Base-by-base conservation (phyloP, 2,888 invertebrate species). In the Neoascia interrupta region DNA sequence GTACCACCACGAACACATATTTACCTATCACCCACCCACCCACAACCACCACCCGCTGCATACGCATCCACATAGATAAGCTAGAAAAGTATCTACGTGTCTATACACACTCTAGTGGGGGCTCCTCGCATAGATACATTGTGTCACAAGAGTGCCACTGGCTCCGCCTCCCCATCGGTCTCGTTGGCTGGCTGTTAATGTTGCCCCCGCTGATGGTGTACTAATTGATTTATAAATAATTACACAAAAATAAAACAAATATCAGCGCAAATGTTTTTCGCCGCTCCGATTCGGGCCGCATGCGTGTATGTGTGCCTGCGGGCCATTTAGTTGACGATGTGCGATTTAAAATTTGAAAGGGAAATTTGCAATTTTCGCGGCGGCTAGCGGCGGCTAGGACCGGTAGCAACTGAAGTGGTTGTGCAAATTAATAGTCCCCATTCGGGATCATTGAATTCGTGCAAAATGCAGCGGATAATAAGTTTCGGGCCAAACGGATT, bases 201-300 rank as follows among this genome's bases (percentile, higher is more conserved):
- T 47, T 37, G 13, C 66, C 47, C 34, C 23, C 43, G 47, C 19
- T 61, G 49, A 61, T 68, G 61, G 54, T 73, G 61, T 73, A 73
- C 73, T 79, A 79, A 79, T 79, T 79, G 79, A 79, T 79, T 79
- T 79, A 79, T 79, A 79, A 79, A 79, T 79, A 79, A 79, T 73
- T 73, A 61, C 66, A 61, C 73, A 45, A 45, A 66, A 79, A 79
- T 61, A 73, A 63, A 79, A 79, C 56, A 68, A 66, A 63, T 73
- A 39, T n/a, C 3, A 36, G 49, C 18, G 6, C n/a, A 43, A 43
- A 39, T 47, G 41, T 68, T 31, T 43, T 36, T 15, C 28, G 58
- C 26, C 41, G 34, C 11, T 4, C 21, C 3, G 4, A 31, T 31
- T 2, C 31, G 31, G 2, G 31, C 26, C n/a, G 8, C 4, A 31